phyloP scores from a whole-genome alignment of 1,140 invertebrate species.

The Saxidomus purpurata region DNA sequence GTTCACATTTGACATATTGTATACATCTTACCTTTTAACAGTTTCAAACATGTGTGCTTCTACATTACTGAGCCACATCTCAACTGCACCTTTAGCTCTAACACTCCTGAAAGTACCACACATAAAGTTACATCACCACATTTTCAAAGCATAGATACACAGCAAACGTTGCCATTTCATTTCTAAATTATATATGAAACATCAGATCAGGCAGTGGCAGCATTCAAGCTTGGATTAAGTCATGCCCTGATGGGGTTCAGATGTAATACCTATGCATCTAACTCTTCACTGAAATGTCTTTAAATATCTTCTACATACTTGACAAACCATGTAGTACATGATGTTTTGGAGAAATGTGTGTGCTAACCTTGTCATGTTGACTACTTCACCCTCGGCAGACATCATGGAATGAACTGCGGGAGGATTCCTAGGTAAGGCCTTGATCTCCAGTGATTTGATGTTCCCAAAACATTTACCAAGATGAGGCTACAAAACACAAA shows the following conservation, averaged over 20 bases:
- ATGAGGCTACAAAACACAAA: conserved; percentile 90
- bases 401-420: conserved; percentile 83
- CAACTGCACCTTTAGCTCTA: conserved; percentile 83
- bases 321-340: too few relatives aligned
- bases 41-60: conserved; percentile 86
- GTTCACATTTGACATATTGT: too few relatives aligned
- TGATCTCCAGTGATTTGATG: conserved; percentile 84
- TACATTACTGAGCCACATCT: conserved; percentile 85
- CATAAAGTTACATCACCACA: conserved; percentile 77
- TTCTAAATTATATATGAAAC: background rate
- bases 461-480: conserved; percentile 94
- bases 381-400: conserved; percentile 84
- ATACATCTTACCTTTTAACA: conserved; percentile 85
- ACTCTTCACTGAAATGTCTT: too few relatives aligned
- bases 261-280: too few relatives aligned
- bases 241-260: too few relatives aligned
- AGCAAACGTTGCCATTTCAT: conserved; percentile 76
- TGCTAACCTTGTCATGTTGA: conserved; percentile 80
- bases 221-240: too few relatives aligned
- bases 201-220: too few relatives aligned
- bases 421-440: conserved; percentile 77
- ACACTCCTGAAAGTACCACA: conserved; percentile 84
- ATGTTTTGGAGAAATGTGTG: too few relatives aligned
- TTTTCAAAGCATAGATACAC: background rate
- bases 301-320: too few relatives aligned